phyloP scores from a whole-genome alignment of 2,888 invertebrate genomes.

The Drosophila robusta region DNA sequence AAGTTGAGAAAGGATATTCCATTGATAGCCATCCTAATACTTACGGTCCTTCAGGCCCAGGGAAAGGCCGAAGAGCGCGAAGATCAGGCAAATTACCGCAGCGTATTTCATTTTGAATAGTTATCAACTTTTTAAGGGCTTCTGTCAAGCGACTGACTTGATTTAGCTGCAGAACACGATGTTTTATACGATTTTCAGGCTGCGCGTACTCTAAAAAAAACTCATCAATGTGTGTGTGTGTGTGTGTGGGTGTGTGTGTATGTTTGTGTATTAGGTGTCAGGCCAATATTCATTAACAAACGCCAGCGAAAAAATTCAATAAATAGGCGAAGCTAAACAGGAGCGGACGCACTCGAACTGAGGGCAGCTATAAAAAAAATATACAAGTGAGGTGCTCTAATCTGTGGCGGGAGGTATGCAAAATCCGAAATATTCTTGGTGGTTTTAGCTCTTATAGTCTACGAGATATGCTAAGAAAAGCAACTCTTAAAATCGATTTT shows the following conservation, averaged over 20 bases:
- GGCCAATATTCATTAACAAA: slow-evolving; percentile 61
- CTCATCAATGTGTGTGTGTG: slow-evolving; percentile 20
- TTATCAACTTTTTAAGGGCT: slow-evolving; percentile 7
- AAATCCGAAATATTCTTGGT: no score
- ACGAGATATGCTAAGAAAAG: no score
- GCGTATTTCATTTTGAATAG: slow-evolving; percentile 50
- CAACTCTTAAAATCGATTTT: no score
- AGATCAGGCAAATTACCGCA: slow-evolving; percentile 44
- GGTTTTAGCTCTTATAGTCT: no score
- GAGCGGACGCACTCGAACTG: neutral
- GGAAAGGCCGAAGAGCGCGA: slow-evolving; percentile 51
- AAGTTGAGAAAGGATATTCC: neutral
- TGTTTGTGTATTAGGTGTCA: slow-evolving; percentile 13
- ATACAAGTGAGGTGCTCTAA: no score
- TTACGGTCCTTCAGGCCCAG: slow-evolving; percentile 65
- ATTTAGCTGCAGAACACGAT: slow-evolving; percentile 1
- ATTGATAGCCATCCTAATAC: neutral
- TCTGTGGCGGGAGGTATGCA: no score
- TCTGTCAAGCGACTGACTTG: slow-evolving; percentile 42
- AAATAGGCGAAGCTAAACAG: slow-evolving; percentile 16
- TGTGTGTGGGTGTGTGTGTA: slow-evolving; percentile 1
- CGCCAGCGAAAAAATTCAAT: slow-evolving; percentile 40
- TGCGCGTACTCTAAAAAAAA: neutral
- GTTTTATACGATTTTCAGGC: slow-evolving; percentile 48
- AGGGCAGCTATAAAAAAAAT: no score